Evolutionary conservation across 2,888 invertebrate genomes (phyloP).

Genomic region (Acronicta psi): DNA sequence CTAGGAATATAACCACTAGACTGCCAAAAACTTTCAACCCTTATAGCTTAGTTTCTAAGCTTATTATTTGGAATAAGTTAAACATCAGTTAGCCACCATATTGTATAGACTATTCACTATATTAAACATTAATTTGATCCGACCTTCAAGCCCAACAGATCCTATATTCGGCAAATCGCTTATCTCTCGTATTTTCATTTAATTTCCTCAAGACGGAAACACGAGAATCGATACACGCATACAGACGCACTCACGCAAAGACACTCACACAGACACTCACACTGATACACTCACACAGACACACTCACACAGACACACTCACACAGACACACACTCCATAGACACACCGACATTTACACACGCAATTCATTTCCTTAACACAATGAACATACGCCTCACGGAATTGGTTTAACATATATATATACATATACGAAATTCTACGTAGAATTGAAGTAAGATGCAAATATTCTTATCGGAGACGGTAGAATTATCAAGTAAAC

Average conservation of each 20-base stretch:
- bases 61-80: no score
- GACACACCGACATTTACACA: background rate
- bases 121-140: no score
- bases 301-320: background rate
- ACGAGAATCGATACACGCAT: conserved; percentile 7
- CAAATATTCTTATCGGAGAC: background rate
- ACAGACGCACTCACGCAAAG: conserved; percentile 1
- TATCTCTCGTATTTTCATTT: conserved; percentile 27
- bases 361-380: conserved; percentile 26
- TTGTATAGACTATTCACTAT: no score
- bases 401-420: conserved; percentile 10
- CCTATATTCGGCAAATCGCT: conserved; percentile 10
- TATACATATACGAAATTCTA: conserved; percentile 2
- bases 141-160: conserved; percentile 3
- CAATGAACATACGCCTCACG: conserved; percentile 24
- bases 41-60: no score
- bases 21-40: no score
- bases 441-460: conserved; percentile 1
- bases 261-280: no score
- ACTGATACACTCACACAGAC: background rate
- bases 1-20: no score
- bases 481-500: no score
- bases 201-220: conserved; percentile 25
- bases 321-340: conserved; percentile 4
- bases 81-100: no score